Evolutionary conservation across 2,888 invertebrate genomes (phyloP).

Genomic region (Thereva unica): DNA sequence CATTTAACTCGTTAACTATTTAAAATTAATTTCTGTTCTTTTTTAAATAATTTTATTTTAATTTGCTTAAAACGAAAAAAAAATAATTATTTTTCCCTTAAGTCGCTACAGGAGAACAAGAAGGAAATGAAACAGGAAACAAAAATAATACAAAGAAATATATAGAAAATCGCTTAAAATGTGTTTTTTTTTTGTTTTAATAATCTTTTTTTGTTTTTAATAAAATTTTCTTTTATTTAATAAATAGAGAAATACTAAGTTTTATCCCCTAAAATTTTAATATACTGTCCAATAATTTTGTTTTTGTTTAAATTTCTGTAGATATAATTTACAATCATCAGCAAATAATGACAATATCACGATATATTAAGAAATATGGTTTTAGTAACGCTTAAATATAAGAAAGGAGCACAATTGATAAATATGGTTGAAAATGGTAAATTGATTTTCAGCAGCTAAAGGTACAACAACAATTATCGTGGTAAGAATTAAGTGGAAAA

Average conservation of each 20-base stretch:
- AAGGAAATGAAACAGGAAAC: background rate
- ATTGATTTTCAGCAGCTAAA: no score
- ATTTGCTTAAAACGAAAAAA: background rate
- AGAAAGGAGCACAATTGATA: no score
- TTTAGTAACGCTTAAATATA: no score
- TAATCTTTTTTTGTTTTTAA: background rate
- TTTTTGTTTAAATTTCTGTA: constrained; percentile 4
- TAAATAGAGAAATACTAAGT: constrained; percentile 26
- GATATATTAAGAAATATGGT: background rate
- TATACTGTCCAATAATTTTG: constrained; percentile 29
- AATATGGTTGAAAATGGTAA: no score
- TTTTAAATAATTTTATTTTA: background rate
- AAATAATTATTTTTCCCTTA: background rate
- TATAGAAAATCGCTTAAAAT: constrained; percentile 2
- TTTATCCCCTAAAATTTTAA: constrained; percentile 14
- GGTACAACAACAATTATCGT: no score
- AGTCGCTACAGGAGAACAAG: background rate
- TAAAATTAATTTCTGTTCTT: background rate
- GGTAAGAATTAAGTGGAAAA: no score
- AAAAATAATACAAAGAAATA: constrained; percentile 7
- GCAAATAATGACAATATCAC: constrained; percentile 31
- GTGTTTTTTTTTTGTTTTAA: no score
- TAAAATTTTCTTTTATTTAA: background rate
- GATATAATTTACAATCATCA: constrained; percentile 25
- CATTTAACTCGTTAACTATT: background rate